Percentiles rank a stretch among this genome's conserved stretches.
Evolutionary conservation across 2,113 vertebrate species (phyloP).

Genomic region (Falcunculus frontatus): DNA sequence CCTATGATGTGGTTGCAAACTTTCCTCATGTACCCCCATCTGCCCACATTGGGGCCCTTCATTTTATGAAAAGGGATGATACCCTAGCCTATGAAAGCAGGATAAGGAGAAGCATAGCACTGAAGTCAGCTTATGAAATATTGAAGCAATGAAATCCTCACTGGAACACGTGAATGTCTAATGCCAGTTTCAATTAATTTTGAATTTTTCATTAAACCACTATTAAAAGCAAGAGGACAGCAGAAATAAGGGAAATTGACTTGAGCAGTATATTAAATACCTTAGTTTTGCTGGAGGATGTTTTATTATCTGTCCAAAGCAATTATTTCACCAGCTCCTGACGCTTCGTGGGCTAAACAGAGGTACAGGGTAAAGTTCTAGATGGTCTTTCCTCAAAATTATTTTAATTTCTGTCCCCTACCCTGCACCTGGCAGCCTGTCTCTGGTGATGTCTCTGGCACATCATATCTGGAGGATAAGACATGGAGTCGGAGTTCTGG

Average conservation of each 20-base stretch:
- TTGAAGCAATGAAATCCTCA: conserved; percentile 16
- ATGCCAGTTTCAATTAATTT: conserved; percentile 66
- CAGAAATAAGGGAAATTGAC: conserved; percentile 45
- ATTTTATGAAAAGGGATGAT: neutral
- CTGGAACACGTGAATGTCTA: conserved; percentile 5
- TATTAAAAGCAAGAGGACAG: conserved; percentile 64
- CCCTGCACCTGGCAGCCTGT: neutral
- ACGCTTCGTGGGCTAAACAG: neutral
- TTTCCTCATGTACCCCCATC: neutral
- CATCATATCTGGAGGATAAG: neutral
- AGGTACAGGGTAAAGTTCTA: neutral
- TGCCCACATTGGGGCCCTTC: neutral
- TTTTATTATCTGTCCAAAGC: conserved; percentile 51
- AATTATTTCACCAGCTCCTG: conserved; percentile 36
- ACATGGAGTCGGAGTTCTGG: neutral
- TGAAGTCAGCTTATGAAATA: conserved; percentile 22
- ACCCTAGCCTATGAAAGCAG: neutral
- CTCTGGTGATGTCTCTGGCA: neutral
- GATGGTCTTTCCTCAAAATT: neutral
- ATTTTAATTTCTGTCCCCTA: neutral
- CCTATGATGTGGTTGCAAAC: neutral
- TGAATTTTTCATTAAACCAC: conserved; percentile 67
- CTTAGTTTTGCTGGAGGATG: conserved; percentile 43
- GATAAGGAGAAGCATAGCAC: neutral
- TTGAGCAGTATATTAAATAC: conserved; percentile 53